Evolutionary conservation across 2,113 vertebrate genomes (phyloP).

Genomic region (Tragelaphus imberbis): DNA sequence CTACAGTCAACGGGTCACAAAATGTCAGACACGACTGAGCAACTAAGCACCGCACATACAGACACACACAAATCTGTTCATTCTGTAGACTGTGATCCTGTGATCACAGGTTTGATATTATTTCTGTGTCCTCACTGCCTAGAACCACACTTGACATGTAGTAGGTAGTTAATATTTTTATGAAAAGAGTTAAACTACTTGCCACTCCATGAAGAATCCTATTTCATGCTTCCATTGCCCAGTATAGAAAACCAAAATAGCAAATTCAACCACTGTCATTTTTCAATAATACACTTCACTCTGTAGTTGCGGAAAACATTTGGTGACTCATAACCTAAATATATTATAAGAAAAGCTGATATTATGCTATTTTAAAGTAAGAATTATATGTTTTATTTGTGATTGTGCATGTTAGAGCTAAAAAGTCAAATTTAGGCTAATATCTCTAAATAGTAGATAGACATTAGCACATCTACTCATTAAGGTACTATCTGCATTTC

Average conservation of each 20-base stretch:
- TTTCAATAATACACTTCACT: slow-evolving; percentile 36
- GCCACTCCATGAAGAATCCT: background rate
- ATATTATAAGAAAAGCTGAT: slow-evolving; percentile 33
- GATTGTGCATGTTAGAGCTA: background rate
- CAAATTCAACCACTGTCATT: slow-evolving; percentile 34
- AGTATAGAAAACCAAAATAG: slow-evolving; percentile 3
- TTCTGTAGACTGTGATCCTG: background rate
- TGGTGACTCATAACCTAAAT: slow-evolving; percentile 34
- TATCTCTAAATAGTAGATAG: background rate
- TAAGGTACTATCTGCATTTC: slow-evolving; percentile 19
- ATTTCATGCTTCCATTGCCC: background rate
- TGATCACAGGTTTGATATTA: background rate
- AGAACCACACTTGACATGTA: background rate
- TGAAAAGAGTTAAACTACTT: slow-evolving; percentile 9
- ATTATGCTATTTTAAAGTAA: slow-evolving; percentile 20
- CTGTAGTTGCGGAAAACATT: background rate
- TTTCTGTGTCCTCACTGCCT: background rate
- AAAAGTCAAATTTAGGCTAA: slow-evolving; percentile 26
- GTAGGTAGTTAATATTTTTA: background rate
- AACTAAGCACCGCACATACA: background rate
- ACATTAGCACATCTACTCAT: slow-evolving; percentile 17
- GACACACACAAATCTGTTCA: background rate
- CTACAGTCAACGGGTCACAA: background rate
- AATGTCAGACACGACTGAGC: background rate
- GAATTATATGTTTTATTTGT: slow-evolving; percentile 45